Evolutionary conservation across 2,888 invertebrate genomes (phyloP).

Genomic region (Ethmia dodecea): DNA sequence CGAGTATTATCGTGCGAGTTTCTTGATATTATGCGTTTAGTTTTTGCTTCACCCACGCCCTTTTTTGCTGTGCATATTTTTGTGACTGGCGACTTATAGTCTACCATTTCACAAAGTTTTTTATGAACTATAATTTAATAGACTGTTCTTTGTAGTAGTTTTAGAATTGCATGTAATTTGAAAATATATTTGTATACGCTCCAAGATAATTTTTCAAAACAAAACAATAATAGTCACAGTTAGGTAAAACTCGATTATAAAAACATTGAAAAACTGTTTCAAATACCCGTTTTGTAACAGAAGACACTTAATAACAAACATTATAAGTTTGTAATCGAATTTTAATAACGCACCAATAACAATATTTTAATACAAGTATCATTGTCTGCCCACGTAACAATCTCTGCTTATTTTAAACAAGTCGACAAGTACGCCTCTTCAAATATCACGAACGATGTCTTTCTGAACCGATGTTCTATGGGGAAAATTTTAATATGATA

Average conservation of each 20-base stretch:
- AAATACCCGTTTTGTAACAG: too few species aligned
- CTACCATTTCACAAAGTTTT: constrained; percentile 35
- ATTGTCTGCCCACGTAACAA: constrained; percentile 38
- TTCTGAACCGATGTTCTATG: constrained; percentile 20
- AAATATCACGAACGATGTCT: constrained; percentile 20
- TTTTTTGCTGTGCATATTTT: constrained; percentile 36
- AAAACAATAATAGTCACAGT: background rate
- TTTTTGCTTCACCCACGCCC: constrained; percentile 42
- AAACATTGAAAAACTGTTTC: too few species aligned
- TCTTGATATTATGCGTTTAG: constrained; percentile 28
- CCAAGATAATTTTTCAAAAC: background rate
- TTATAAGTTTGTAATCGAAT: constrained; percentile 24
- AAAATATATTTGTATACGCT: background rate
- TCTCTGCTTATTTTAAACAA: constrained; percentile 24
- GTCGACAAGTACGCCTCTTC: constrained; percentile 33
- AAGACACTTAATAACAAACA: background rate
- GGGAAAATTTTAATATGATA: constrained; percentile 21
- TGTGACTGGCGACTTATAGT: constrained; percentile 55
- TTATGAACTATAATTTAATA: constrained; percentile 32
- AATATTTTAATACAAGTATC: constrained; percentile 35
- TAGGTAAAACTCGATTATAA: background rate
- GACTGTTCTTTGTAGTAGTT: constrained; percentile 22
- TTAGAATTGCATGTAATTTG: background rate
- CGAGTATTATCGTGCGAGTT: constrained; percentile 22
- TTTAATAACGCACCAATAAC: constrained; percentile 40